Evolutionary conservation across 2,888 invertebrate species (phyloP).

Genomic region (Agrotis ipsilon): DNA sequence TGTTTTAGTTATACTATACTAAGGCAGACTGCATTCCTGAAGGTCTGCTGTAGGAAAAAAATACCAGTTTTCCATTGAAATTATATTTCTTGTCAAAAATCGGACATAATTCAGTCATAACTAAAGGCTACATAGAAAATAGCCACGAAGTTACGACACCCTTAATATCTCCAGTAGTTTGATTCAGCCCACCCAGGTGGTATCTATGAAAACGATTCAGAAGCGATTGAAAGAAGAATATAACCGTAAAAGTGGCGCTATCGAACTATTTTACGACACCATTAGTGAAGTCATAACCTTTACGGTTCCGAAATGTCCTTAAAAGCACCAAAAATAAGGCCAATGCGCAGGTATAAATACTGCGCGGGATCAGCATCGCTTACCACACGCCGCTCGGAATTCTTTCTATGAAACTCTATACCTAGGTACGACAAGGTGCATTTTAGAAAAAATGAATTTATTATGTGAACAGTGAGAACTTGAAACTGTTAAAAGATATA

Average conservation of each 20-base stretch:
- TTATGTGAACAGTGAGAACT: background rate
- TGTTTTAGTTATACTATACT: background rate
- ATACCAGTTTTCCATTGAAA: background rate
- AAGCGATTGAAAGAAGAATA: constrained; percentile 41
- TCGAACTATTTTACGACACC: constrained; percentile 52
- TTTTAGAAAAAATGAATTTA: background rate
- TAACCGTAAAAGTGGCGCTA: constrained; percentile 41
- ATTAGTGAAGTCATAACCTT: constrained; percentile 31
- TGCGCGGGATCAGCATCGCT: background rate
- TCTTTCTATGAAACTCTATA: background rate
- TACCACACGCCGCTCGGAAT: too few species aligned
- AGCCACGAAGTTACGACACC: background rate
- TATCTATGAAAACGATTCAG: constrained; percentile 45
- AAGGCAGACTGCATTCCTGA: too few species aligned
- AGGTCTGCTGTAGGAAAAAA: too few species aligned
- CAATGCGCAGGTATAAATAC: background rate
- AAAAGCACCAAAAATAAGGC: constrained; percentile 9
- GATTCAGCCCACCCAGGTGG: constrained; percentile 1
- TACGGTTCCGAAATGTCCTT: constrained; percentile 9
- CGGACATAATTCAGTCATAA: background rate
- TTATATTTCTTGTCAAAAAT: background rate
- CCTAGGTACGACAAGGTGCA: background rate
- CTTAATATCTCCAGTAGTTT: constrained; percentile 10
- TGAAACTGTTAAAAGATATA: background rate
- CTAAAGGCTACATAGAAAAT: background rate